Evolutionary conservation across 2,888 invertebrate species (phyloP).

Genomic region (Himalopsyche japonica): DNA sequence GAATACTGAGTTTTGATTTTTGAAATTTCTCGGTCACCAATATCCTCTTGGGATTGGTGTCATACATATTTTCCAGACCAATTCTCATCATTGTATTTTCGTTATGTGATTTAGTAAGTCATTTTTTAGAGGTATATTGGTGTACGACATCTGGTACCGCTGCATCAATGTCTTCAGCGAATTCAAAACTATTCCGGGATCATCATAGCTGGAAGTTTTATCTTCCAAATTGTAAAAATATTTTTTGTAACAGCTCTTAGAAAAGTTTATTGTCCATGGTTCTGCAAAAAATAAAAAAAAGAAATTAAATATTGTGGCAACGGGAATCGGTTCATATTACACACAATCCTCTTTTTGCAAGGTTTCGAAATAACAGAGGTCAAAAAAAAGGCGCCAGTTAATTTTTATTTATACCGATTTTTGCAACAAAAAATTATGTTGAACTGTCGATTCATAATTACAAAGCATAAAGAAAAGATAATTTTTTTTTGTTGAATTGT

Average conservation of each 20-base stretch:
- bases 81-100: neutral
- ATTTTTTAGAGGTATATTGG: neutral
- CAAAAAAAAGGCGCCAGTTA: no score
- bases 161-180: neutral
- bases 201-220: neutral
- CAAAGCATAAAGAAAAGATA: no score
- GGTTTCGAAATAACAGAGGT: no score
- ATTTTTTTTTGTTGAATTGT: no score
- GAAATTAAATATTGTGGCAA: neutral
- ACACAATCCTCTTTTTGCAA: no score
- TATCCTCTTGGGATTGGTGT: no score
- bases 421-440: no score
- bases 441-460: no score
- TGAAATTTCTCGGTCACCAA: no score
- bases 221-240: neutral
- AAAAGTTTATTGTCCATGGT: conserved; percentile 26
- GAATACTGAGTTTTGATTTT: no score
- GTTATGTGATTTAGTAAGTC: neutral
- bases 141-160: neutral
- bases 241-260: conserved; percentile 1
- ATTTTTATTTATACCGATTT: no score
- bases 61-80: no score
- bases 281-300: conserved; percentile 15
- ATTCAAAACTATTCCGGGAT: neutral
- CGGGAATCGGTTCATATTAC: neutral